Base-by-base conservation (phyloP, 1,140 invertebrate genomes). In the Trichoplusia ni region DNA sequence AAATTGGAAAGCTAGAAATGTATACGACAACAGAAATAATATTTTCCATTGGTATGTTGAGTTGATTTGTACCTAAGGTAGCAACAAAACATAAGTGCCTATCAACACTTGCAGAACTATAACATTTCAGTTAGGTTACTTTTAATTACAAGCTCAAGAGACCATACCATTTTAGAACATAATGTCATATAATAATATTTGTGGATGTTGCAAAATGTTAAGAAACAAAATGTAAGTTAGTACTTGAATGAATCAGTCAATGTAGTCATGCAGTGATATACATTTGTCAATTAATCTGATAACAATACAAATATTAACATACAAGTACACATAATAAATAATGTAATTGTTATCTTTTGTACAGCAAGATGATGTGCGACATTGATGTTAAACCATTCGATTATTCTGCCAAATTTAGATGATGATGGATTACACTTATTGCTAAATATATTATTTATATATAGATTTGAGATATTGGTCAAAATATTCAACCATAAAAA, bases 141-240 rank as follows among this genome's bases (percentile, higher is more conserved):
- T 31, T 51, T 33, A 51, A 51, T 51, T 29, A 51, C 21, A 51
- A 51, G 47, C 29, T 51, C 47, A 31, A 51, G 47, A 51, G 47
- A 51, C 47, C 47, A 35, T 33, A 33, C 16, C 9, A 35, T 35
- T 35, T 51, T 46, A 27, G 8, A 35, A 33, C 19, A 31, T 16
- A 51, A 33, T 35, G 16, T 29, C 23, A 13, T 23, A 23, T 5
- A 0, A 25, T 29, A 1, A n/a, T 29, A 5, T 31, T 31, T 2
- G 16, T 49, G 9, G 18, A 31, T 49, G 14, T 49, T 31, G 29
- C 29, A 14, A 49, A 29, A 31, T 16, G 3, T 31, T 23, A 4
- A 29, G 21, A 49, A 31, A 49, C n/a, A 44, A 44, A 44, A 11
- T 27, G 13, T 4, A 42, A 42, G 23, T 23, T 9, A 4, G 23